Evolutionary conservation across 2,113 vertebrate genomes (phyloP), one percentile per base, ranked within the genome.

Genomic region (Podilymbus podiceps): DNA sequence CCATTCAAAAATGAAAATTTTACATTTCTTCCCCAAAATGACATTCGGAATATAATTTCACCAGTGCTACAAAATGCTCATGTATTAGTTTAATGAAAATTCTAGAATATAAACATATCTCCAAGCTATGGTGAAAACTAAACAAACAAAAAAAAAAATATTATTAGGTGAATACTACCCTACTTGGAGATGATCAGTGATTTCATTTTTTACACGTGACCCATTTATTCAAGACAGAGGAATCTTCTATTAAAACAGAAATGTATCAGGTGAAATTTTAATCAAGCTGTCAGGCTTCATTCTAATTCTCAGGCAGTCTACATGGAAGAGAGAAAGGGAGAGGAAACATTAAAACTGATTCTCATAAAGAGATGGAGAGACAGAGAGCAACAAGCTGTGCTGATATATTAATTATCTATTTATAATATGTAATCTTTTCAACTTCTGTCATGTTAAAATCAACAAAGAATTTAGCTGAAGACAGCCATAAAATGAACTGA

Each of bases 391-490:
- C 71, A 84, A 91, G 93, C 94, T 95, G 60, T 83, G 88, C 80
- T 93, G 96, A 85, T 77, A 85, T 56, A 85, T 91, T 89, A 93
- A 88, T 95, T 83, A 96, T 87, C 96, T 93, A 85, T 89, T 95
- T 94, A 97, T 92, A 94, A 93, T 78, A 50, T 64, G 89, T 66
- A 89, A 81, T 88, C 90, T 91, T 97, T 96, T 94, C 96, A 91
- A 96, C 96, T 93, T 95, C 96, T 90, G 88, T 93, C 97, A 58
- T 35, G 72, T 92, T 90, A 82, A 69, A 95, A 91, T 96, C 96
- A 94, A 88, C 89, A 96, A 93, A 96, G 96, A 95, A 95, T 77
- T 92, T 63, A 95, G 95, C 92, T 49, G 91, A 85, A 97, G 90
- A 88, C 82, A 90, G 92, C 82, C 44, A 27, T 56, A 72, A 67